Conservation (phyloP, 2,113 vertebrate species). For the Otolemur garnettii region DNA sequence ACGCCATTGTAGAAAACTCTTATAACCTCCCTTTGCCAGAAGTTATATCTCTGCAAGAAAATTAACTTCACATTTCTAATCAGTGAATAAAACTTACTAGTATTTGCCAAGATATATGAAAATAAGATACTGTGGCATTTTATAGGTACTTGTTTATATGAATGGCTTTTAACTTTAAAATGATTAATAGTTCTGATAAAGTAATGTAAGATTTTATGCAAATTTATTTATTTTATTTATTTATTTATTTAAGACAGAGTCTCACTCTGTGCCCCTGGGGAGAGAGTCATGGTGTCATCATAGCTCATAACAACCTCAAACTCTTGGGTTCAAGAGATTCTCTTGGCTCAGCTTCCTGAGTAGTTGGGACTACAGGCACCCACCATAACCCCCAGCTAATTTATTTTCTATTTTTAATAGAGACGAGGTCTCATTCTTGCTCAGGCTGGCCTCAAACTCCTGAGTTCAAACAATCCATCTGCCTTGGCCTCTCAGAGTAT, state of each 20-base stretch:
- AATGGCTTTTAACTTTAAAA: conserved; percentile 66
- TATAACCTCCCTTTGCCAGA: conserved; percentile 54
- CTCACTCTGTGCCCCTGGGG: too few relatives aligned
- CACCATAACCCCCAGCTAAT: too few relatives aligned
- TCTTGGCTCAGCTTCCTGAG: too few relatives aligned
- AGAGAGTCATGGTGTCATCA: too few relatives aligned
- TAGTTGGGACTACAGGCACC: too few relatives aligned
- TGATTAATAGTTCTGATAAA: conserved; percentile 35
- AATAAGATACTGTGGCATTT: conserved; percentile 58
- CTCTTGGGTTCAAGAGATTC: too few relatives aligned
- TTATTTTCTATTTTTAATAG: too few relatives aligned
- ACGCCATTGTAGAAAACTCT: conserved; percentile 59
- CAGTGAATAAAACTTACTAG: conserved; percentile 44
- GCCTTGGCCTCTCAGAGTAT: neutral
- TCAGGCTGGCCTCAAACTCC: too few relatives aligned
- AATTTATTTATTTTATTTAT: neutral
- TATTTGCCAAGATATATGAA: conserved; percentile 40
- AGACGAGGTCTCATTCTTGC: too few relatives aligned
- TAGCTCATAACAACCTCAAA: too few relatives aligned
- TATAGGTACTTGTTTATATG: conserved; percentile 49
- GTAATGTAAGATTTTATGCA: neutral
- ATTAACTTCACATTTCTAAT: conserved; percentile 53
- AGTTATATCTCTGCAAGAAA: conserved; percentile 75
- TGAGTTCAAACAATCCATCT: too few relatives aligned
- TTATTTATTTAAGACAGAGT: too few relatives aligned